These are phyloP conservation scores for Synanthedon myopaeformis DNA, from an alignment of 2,888 invertebrate genomes.

Conservation along the genomic window DNA sequence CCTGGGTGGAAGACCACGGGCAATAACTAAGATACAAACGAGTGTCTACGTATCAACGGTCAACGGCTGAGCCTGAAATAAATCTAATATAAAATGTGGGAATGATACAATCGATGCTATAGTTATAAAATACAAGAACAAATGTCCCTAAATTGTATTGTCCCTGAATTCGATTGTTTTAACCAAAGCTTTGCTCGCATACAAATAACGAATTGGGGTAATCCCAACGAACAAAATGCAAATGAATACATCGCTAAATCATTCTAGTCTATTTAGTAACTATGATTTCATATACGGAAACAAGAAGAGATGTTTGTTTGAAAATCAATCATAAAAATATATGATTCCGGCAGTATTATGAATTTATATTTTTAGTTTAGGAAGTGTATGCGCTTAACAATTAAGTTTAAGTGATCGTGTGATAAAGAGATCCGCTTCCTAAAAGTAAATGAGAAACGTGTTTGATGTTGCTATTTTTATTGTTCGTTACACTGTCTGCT, in stretches of 20 bases:
- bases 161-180: too few species aligned
- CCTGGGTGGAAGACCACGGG: too few species aligned
- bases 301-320: conserved; percentile 16
- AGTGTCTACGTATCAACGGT: too few species aligned
- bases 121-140: too few species aligned
- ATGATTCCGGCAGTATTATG: conserved; percentile 54
- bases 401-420: conserved; percentile 36
- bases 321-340: conserved; percentile 42
- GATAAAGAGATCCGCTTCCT: conserved; percentile 59
- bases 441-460: conserved; percentile 20
- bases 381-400: conserved; percentile 43
- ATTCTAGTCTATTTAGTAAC: not conserved
- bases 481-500: conserved; percentile 29
- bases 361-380: conserved; percentile 48
- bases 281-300: conserved; percentile 59
- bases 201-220: not conserved
- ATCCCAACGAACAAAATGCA: not conserved
- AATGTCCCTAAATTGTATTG: too few species aligned
- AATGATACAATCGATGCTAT: too few species aligned
- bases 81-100: too few species aligned
- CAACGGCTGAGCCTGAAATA: too few species aligned
- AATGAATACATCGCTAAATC: not conserved
- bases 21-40: too few species aligned
- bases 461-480: conserved; percentile 9
- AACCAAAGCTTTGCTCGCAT: too few species aligned